Percentiles rank a stretch among this genome's conserved stretches.
Conservation (phyloP, 1,140 invertebrate species). For the Drosophila tsacasi region DNA sequence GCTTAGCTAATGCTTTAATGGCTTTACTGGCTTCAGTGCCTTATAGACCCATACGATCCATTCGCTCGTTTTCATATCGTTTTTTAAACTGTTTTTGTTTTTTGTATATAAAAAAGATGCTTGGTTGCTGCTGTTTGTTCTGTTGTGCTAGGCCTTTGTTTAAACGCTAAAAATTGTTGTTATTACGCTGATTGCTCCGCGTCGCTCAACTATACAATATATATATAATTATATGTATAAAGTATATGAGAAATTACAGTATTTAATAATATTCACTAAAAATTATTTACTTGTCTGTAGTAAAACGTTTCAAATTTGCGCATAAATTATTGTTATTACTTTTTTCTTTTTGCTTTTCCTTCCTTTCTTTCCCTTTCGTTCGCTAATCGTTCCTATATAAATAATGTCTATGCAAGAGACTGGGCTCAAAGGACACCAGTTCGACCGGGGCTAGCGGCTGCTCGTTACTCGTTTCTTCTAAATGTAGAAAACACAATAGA, state of each 20-base stretch:
- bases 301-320: constrained; percentile 82
- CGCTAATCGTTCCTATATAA: constrained; percentile 14
- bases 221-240: constrained; percentile 50
- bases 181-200: constrained; percentile 55
- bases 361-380: neutral
- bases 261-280: constrained; percentile 75
- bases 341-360: constrained; percentile 19
- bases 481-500: constrained; percentile 68
- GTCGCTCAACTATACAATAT: constrained; percentile 73
- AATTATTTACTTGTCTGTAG: constrained; percentile 79
- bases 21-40: neutral
- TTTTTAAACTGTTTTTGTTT: constrained; percentile 20
- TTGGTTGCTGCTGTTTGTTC: constrained; percentile 36
- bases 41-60: constrained; percentile 8
- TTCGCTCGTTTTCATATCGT: constrained; percentile 1
- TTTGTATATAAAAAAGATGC: constrained; percentile 57
- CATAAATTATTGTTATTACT: constrained; percentile 81
- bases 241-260: constrained; percentile 57
- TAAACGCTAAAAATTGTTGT: constrained; percentile 62
- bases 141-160: constrained; percentile 72
- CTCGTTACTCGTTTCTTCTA: constrained; percentile 16
- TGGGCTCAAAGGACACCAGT: constrained; percentile 41
- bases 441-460: constrained; percentile 23
- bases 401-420: constrained; percentile 16
- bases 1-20: constrained; percentile 61